phyloP scores from a whole-genome alignment of 2,888 invertebrate genomes.

The Antheraea assamensis region DNA sequence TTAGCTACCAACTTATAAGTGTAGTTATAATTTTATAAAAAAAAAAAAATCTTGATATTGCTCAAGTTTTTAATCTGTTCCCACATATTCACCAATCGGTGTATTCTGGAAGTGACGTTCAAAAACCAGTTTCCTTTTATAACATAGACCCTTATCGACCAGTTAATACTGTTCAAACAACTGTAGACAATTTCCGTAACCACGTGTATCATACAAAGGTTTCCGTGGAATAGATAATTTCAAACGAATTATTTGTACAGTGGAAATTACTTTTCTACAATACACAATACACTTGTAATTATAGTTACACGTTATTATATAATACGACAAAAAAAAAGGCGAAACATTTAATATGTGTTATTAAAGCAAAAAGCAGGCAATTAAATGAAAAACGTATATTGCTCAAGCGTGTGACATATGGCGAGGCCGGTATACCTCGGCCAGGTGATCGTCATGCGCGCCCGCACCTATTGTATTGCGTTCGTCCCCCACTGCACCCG shows the following conservation, averaged over 20 bases:
- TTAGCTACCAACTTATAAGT: too few species aligned
- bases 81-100: not conserved
- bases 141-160: not conserved
- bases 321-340: not conserved
- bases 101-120: not conserved
- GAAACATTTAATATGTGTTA: not conserved
- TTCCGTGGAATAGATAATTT: too few species aligned
- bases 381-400: constrained; percentile 67
- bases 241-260: too few species aligned
- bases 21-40: not conserved
- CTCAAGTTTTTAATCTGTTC: not conserved
- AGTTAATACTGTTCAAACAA: too few species aligned
- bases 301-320: not conserved
- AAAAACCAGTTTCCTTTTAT: not conserved
- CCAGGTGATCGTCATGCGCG: constrained; percentile 81
- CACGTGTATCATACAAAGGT: too few species aligned
- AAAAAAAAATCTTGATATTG: not conserved
- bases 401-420: constrained; percentile 67
- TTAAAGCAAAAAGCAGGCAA: constrained; percentile 9
- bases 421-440: constrained; percentile 72
- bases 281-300: too few species aligned
- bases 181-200: too few species aligned
- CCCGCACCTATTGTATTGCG: constrained; percentile 74
- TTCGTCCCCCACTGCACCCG: constrained; percentile 51
- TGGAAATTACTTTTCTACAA: too few species aligned